phyloP scores from a whole-genome alignment of 2,113 vertebrate species.

The Lycocorax pyrrhopterus region DNA sequence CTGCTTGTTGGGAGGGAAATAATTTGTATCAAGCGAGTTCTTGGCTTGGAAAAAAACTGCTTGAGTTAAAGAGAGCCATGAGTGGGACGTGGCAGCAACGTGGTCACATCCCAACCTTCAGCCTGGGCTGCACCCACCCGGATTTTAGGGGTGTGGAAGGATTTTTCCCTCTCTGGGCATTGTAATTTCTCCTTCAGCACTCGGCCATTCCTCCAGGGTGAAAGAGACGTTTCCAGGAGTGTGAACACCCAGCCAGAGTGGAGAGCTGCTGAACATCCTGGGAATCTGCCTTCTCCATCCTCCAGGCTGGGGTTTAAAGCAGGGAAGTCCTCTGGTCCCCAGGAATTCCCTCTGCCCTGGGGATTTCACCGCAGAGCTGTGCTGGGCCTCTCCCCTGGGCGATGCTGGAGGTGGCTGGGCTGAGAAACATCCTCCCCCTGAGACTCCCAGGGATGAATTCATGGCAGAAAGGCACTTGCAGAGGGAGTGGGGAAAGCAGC shows the following conservation, averaged over 20 bases:
- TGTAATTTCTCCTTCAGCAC: background rate
- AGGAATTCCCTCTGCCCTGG: background rate
- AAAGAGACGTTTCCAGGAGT: background rate
- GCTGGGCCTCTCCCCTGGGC: rapidly evolving
- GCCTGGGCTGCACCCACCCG: rapidly evolving
- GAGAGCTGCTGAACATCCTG: background rate
- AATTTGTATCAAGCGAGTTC: rapidly evolving
- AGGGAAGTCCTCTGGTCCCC: background rate
- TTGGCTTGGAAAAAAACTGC: background rate
- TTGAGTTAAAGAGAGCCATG: background rate
- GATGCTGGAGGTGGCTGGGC: background rate
- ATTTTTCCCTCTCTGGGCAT: background rate
- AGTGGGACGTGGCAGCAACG: background rate
- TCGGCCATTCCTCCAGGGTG: background rate
- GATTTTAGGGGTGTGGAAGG: background rate
- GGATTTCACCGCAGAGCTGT: background rate
- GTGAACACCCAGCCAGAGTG: rapidly evolving
- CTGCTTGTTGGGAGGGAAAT: background rate
- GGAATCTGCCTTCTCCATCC: background rate
- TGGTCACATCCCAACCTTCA: background rate
- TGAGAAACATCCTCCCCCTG: background rate
- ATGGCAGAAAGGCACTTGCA: background rate
- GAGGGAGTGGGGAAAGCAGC: background rate
- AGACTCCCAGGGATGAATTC: rapidly evolving
- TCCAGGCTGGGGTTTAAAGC: background rate